Conservation (phyloP, 53 echinoderm and acorn worm genomes). For the Paracentrotus lividus region DNA sequence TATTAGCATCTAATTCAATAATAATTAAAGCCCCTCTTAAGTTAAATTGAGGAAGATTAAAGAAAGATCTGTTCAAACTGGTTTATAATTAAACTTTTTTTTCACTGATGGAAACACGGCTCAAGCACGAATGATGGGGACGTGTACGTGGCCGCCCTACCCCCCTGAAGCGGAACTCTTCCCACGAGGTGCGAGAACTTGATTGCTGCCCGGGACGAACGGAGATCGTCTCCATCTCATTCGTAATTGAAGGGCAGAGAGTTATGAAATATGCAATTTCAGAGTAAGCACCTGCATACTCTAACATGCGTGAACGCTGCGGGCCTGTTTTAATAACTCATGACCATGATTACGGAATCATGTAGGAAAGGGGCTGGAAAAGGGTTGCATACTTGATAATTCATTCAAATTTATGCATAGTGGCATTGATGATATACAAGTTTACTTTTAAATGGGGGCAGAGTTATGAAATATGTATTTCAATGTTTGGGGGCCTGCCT, state of each 20-base stretch:
- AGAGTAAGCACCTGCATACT: slow-evolving; percentile 10
- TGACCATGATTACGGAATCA: neutral
- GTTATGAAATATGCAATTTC: slow-evolving; percentile 69
- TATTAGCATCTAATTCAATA: slow-evolving; percentile 57
- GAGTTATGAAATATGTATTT: too few relatives aligned
- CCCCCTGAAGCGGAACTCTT: neutral
- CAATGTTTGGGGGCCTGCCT: too few relatives aligned
- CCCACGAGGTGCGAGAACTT: slow-evolving; percentile 3
- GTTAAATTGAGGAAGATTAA: slow-evolving; percentile 1
- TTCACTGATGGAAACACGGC: neutral
- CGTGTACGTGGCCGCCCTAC: neutral
- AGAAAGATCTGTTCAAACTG: neutral
- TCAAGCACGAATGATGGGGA: neutral
- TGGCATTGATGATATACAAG: too few relatives aligned
- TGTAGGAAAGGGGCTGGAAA: neutral
- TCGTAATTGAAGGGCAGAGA: slow-evolving; percentile 40
- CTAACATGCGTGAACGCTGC: neutral
- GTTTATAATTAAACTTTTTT: too few relatives aligned
- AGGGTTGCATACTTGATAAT: neutral
- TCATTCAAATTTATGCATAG: neutral
- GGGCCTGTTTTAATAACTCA: slow-evolving; percentile 16
- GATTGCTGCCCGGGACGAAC: neutral
- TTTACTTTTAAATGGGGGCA: too few relatives aligned
- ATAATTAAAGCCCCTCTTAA: slow-evolving; percentile 23
- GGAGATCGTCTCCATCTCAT: neutral